Conservation (phyloP, 2,113 vertebrate genomes). For the Xenopus borealis region DNA sequence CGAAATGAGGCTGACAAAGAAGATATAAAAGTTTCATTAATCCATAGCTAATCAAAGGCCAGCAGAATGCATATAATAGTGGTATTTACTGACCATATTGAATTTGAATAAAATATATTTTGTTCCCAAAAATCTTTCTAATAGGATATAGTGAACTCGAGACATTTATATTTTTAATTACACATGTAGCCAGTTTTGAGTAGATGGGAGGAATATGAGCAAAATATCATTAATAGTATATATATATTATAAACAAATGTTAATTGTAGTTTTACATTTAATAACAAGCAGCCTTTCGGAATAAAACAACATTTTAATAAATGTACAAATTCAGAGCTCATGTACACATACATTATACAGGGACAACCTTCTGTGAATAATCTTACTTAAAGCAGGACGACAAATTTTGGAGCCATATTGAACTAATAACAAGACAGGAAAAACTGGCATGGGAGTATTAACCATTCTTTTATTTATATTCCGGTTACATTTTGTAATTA, state of each 20-base stretch:
- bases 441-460: too few species aligned
- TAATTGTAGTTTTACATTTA: not conserved
- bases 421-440: too few species aligned
- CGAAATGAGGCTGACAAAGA: constrained; percentile 80
- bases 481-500: too few species aligned
- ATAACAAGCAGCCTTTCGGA: not conserved
- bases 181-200: constrained; percentile 56
- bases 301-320: not conserved
- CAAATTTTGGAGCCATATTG: too few species aligned
- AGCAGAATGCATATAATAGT: constrained; percentile 74
- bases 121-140: constrained; percentile 76
- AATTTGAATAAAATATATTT: constrained; percentile 82
- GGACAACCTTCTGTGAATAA: too few species aligned
- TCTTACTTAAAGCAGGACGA: too few species aligned
- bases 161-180: constrained; percentile 80
- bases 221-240: not conserved
- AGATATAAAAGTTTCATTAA: constrained; percentile 88
- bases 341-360: too few species aligned
- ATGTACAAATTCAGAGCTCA: not conserved
- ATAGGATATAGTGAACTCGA: constrained; percentile 65
- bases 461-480: too few species aligned
- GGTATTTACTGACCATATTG: constrained; percentile 79
- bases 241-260: not conserved
- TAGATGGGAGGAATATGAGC: constrained; percentile 34
- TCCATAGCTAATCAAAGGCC: constrained; percentile 84